Conservation (phyloP, 35 echinoderm and acorn worm genomes). For the Diadema setosum region DNA sequence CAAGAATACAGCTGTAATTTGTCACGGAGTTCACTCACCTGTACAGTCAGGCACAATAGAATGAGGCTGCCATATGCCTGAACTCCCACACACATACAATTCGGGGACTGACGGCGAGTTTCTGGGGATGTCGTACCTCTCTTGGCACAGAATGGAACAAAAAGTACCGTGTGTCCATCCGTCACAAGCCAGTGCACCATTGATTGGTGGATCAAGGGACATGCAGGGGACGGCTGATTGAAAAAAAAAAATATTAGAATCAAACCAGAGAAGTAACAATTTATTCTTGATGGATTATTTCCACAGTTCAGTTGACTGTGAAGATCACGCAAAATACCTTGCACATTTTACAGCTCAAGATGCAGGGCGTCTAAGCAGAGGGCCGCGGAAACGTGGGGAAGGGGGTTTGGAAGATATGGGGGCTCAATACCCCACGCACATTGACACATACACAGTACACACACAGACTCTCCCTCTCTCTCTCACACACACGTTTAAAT, state of each 20-base stretch:
- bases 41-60: background rate
- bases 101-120: background rate
- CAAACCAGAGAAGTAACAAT: too few relatives aligned
- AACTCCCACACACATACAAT: background rate
- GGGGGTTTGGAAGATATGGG: too few relatives aligned
- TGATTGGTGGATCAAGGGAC: background rate
- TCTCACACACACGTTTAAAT: too few relatives aligned
- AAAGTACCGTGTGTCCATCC: background rate
- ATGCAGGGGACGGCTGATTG: background rate
- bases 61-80: background rate
- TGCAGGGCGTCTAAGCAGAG: too few relatives aligned
- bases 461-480: too few relatives aligned
- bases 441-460: too few relatives aligned
- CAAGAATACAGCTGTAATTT: too few relatives aligned
- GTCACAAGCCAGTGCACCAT: background rate
- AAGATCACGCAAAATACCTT: too few relatives aligned
- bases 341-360: too few relatives aligned
- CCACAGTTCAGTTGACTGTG: background rate
- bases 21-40: background rate
- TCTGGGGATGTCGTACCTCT: background rate
- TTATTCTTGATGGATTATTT: background rate
- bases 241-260: too few relatives aligned
- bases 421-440: too few relatives aligned
- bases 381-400: too few relatives aligned
- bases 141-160: background rate